A percentile compares a stretch with the other conserved stretches of the same genome.
Evolutionary conservation across 2,113 vertebrate species (phyloP).

Genomic region (Apteryx mantelli): DNA sequence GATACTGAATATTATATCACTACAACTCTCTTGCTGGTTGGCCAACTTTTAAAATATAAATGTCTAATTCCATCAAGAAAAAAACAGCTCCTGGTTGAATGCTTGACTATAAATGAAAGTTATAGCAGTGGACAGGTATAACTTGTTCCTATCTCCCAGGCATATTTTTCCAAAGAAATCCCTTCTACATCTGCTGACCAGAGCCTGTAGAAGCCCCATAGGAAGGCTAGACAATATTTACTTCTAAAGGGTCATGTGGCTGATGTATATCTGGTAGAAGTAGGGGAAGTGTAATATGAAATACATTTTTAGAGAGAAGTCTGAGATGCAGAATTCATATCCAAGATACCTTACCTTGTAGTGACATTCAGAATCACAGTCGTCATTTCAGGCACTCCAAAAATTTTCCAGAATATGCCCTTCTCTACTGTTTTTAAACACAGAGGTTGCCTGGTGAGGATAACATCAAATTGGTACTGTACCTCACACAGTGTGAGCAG

Average conservation of each 20-base stretch:
- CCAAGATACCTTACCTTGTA: background rate
- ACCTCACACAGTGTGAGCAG: constrained; percentile 50
- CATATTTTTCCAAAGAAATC: background rate
- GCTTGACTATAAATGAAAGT: background rate
- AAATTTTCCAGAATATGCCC: background rate
- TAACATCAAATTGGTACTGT: background rate
- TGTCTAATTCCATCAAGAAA: background rate
- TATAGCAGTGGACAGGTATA: background rate
- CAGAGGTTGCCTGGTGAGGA: background rate
- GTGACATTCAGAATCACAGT: background rate
- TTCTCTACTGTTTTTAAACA: background rate
- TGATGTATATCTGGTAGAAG: background rate
- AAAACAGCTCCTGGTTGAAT: background rate
- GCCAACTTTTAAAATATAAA: background rate
- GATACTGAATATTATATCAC: background rate
- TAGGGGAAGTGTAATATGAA: background rate
- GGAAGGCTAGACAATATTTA: background rate
- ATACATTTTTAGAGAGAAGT: background rate
- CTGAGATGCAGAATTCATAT: background rate
- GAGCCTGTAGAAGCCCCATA: background rate
- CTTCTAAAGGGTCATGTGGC: background rate
- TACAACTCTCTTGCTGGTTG: background rate
- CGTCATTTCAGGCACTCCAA: background rate
- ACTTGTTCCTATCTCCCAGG: background rate
- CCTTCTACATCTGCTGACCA: constrained; percentile 42